Evolutionary conservation across 2,113 vertebrate genomes (phyloP).

Genomic region (Lasiurus cinereus): DNA sequence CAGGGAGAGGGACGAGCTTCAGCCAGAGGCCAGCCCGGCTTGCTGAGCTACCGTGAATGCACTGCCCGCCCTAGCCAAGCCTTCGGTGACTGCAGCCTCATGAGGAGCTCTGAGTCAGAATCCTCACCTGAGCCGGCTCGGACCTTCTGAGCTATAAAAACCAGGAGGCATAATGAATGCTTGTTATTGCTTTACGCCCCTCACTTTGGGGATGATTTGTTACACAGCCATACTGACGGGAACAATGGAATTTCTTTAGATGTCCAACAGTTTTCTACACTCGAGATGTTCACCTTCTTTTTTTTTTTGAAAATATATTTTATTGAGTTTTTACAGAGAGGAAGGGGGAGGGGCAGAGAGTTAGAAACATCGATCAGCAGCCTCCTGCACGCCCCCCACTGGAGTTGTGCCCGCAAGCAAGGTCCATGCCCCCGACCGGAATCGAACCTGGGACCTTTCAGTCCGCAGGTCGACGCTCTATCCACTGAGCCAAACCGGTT

Average conservation of each 20-base stretch:
- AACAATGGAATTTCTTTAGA: slow-evolving; percentile 21
- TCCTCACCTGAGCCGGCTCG: not conserved
- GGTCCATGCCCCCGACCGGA: too few relatives aligned
- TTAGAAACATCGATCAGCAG: too few relatives aligned
- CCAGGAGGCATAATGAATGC: not conserved
- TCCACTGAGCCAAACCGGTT: too few relatives aligned
- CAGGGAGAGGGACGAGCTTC: not conserved
- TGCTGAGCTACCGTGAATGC: not conserved
- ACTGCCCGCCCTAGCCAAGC: not conserved
- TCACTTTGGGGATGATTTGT: slow-evolving; percentile 14
- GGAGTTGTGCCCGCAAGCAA: too few relatives aligned
- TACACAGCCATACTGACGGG: not conserved
- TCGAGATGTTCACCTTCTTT: not conserved
- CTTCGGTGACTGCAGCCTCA: not conserved
- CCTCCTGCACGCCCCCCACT: too few relatives aligned
- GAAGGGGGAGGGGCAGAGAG: too few relatives aligned
- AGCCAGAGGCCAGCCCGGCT: not conserved
- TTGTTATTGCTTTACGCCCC: not conserved
- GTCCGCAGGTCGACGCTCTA: too few relatives aligned
- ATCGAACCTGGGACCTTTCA: too few relatives aligned
- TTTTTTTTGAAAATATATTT: too few relatives aligned
- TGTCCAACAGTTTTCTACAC: slow-evolving; percentile 1
- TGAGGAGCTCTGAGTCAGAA: not conserved
- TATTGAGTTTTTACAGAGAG: too few relatives aligned
- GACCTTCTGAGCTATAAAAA: not conserved